Evolutionary conservation across 2,113 vertebrate species (phyloP).

Genomic region (Sciurus niger): DNA sequence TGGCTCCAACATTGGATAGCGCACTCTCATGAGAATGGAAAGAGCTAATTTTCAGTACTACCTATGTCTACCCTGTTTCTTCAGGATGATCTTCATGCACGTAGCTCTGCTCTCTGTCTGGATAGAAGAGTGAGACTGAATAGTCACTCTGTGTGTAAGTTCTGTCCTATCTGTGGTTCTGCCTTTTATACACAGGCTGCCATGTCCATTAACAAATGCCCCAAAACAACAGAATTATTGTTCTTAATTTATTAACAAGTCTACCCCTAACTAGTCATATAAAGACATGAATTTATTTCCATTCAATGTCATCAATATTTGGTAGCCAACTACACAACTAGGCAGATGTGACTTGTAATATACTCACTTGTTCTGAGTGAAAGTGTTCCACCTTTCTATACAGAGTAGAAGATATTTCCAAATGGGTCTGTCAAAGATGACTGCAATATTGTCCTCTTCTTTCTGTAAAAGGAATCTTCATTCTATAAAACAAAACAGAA

Average conservation of each 20-base stretch:
- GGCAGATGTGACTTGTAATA: not conserved
- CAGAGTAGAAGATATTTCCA: constrained; percentile 52
- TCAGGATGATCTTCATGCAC: not conserved
- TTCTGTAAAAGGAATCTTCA: constrained; percentile 23
- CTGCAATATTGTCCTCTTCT: not conserved
- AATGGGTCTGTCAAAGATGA: not conserved
- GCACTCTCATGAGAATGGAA: not conserved
- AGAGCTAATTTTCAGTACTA: not conserved
- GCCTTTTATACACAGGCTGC: not conserved
- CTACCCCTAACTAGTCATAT: not conserved
- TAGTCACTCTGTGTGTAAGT: not conserved
- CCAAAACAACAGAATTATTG: not conserved
- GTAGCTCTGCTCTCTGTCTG: not conserved
- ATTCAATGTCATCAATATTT: not conserved
- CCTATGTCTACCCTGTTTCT: not conserved
- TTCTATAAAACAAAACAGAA: constrained; percentile 52
- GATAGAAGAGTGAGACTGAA: not conserved
- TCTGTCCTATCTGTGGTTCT: not conserved
- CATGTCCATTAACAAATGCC: not conserved
- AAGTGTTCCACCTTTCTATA: not conserved
- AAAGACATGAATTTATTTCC: not conserved
- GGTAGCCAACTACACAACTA: not conserved
- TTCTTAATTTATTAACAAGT: not conserved
- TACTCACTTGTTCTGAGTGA: constrained; percentile 72
- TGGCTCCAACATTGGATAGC: not conserved